Evolutionary conservation across 2,797 vertebrate genomes (phyloP).

Genomic region (Benthosema pterotum): DNA sequence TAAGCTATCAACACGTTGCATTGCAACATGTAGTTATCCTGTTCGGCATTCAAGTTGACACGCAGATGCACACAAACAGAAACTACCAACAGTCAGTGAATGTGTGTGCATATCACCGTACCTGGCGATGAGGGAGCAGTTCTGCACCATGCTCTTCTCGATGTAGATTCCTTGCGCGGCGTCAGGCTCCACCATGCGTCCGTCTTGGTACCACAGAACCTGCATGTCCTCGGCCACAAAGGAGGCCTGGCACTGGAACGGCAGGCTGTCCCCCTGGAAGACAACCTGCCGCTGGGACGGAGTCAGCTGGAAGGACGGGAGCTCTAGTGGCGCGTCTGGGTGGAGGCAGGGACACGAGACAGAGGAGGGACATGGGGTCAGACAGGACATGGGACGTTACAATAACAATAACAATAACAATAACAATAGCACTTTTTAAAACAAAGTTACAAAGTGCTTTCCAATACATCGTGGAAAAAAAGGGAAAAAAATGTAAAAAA

Average conservation of each 20-base stretch:
- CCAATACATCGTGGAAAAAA: too few relatives aligned
- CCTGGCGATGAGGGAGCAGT: conserved; percentile 97
- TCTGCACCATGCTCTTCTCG: conserved; percentile 95
- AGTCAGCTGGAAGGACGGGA: conserved; percentile 96
- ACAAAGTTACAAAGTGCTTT: too few relatives aligned
- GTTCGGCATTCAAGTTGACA: neutral
- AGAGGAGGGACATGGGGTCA: too few relatives aligned
- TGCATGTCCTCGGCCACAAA: conserved; percentile 97
- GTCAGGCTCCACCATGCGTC: conserved; percentile 90
- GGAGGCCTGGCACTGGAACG: conserved; percentile 96
- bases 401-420: too few relatives aligned
- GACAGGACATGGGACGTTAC: too few relatives aligned
- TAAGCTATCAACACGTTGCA: too few relatives aligned
- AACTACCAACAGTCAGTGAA: too few relatives aligned
- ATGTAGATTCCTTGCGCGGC: conserved; percentile 95
- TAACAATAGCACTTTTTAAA: too few relatives aligned
- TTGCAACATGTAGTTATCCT: too few relatives aligned
- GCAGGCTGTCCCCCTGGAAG: conserved; percentile 95
- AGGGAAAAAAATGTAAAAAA: too few relatives aligned
- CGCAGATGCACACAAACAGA: neutral
- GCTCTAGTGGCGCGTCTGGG: conserved; percentile 91
- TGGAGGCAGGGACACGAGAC: neutral
- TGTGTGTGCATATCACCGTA: conserved; percentile 49
- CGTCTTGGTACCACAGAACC: conserved; percentile 97
- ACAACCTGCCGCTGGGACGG: conserved; percentile 96